A percentile compares a stretch with the other conserved stretches of the same genome.
phyloP scores from a whole-genome alignment of 2,888 invertebrate genomes.

The Cryptocephalus moraei region DNA sequence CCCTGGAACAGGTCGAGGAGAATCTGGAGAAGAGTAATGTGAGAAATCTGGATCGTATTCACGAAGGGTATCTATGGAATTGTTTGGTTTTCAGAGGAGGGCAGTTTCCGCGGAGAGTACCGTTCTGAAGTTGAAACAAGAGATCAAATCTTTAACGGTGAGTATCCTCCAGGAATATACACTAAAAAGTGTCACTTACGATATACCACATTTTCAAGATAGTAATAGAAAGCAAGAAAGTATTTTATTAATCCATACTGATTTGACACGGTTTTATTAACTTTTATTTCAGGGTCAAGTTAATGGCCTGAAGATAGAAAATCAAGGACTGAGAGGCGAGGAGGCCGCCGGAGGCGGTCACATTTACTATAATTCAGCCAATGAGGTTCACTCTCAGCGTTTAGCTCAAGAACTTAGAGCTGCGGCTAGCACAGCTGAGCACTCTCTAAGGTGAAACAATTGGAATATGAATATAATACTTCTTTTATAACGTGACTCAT shows the following conservation, averaged over 20 bases:
- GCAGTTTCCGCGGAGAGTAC: conserved; percentile 51
- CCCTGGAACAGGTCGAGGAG: conserved; percentile 48
- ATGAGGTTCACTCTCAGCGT: conserved; percentile 37
- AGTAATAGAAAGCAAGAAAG: too few species aligned
- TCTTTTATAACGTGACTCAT: too few species aligned
- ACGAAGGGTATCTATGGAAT: conserved; percentile 2
- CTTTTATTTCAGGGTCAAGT: conserved; percentile 40
- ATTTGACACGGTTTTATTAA: conserved; percentile 6
- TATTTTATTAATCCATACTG: background rate
- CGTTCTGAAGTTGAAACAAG: conserved; percentile 53
- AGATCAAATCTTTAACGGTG: conserved; percentile 61
- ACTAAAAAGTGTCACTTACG: too few species aligned
- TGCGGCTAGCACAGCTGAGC: conserved; percentile 56
- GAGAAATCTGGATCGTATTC: conserved; percentile 22
- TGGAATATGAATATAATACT: too few species aligned
- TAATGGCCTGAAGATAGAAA: conserved; percentile 42
- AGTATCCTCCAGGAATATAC: background rate
- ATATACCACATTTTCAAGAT: too few species aligned
- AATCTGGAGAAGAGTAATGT: conserved; percentile 48
- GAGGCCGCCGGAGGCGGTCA: conserved; percentile 37
- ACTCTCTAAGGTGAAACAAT: conserved; percentile 46
- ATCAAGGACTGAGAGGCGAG: conserved; percentile 39
- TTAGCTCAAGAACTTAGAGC: conserved; percentile 50
- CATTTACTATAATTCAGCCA: conserved; percentile 22
- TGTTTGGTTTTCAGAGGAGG: conserved; percentile 41